Conservation (phyloP, 2,113 vertebrate species). For the Reinhardtius hippoglossoides region DNA sequence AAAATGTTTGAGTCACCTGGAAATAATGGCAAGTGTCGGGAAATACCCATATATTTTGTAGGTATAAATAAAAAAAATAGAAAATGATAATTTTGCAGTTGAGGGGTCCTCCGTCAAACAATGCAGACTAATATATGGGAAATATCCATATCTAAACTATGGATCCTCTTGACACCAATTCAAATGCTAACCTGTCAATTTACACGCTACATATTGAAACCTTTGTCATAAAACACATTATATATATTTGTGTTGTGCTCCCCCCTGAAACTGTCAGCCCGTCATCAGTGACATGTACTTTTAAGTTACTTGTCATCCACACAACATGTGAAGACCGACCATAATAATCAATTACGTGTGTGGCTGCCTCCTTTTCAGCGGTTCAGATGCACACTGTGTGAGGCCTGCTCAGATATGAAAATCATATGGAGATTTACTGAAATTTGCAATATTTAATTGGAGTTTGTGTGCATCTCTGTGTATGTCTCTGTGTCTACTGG, state of each 20-base stretch:
- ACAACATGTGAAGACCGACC: constrained; percentile 69
- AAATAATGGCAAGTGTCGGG: background rate
- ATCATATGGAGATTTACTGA: constrained; percentile 75
- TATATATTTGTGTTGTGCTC: constrained; percentile 43
- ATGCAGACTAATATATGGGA: background rate
- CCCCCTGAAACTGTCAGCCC: constrained; percentile 44
- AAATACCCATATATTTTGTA: background rate
- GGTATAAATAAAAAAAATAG: background rate
- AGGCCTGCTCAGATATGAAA: constrained; percentile 75
- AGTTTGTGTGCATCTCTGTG: constrained; percentile 75
- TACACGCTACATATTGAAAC: constrained; percentile 31
- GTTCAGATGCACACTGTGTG: constrained; percentile 64
- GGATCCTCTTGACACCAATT: constrained; percentile 20
- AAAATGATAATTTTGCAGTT: background rate
- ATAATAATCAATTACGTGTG: constrained; percentile 74
- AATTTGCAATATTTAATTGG: constrained; percentile 82
- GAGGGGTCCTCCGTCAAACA: background rate
- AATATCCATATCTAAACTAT: background rate
- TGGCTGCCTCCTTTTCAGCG: constrained; percentile 49
- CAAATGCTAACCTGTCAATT: constrained; percentile 19
- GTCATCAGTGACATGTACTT: constrained; percentile 71
- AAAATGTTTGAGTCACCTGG: background rate
- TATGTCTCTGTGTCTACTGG: constrained; percentile 76
- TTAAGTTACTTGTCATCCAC: constrained; percentile 76
- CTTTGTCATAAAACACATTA: constrained; percentile 38